Evolutionary conservation across 2,113 vertebrate species (phyloP), one percentile per base, ranked within the genome.

Genomic region (Chauna torquata): DNA sequence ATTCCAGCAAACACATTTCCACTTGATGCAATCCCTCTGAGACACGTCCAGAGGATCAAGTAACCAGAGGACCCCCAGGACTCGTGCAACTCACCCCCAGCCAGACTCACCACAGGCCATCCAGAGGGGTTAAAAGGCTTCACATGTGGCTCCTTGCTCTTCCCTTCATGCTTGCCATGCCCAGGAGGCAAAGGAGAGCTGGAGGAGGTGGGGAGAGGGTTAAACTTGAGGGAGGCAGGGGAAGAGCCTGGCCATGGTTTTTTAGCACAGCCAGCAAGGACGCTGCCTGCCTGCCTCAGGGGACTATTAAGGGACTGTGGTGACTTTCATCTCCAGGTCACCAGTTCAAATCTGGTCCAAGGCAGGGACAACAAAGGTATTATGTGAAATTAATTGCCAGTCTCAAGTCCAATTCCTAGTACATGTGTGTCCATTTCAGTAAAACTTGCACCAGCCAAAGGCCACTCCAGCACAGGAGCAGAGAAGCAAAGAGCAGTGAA

Each of bases 351-450:
- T 93, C 82, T 90, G 91, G 75, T 55, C 94, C 87, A 94, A 92
- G 82, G 28, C 84, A 92, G 59, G 82, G 85, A 97, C 93, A 97
- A 94, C 79, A 97, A 97, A 96, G 82, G 91, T 88, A 92, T 83
- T 88, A 92, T 96, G 84, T 88, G 94, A 93, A 94, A 96, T 97
- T 92, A 96, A 96, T 93, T 93, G 96, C 78, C 71, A 68, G 87
- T 93, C 93, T 97, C 87, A 95, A 91, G 84, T 96, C 95, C 96
- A 96, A 49, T 78, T 95, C 91, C 97, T 95, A 78, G 87, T 91
- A 86, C 82, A 86, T 83, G 68, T 77, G 82, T 82, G 89, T 68
- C 82, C 68, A 68, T 70, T 85, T 91, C 74, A 82, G 83, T 44
- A 82, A 91, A 91, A 80, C 82, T 72, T 54, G 71, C 50, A 50